Evolutionary conservation across 1,140 invertebrate genomes (phyloP).

Genomic region (Galendromus occidentalis): DNA sequence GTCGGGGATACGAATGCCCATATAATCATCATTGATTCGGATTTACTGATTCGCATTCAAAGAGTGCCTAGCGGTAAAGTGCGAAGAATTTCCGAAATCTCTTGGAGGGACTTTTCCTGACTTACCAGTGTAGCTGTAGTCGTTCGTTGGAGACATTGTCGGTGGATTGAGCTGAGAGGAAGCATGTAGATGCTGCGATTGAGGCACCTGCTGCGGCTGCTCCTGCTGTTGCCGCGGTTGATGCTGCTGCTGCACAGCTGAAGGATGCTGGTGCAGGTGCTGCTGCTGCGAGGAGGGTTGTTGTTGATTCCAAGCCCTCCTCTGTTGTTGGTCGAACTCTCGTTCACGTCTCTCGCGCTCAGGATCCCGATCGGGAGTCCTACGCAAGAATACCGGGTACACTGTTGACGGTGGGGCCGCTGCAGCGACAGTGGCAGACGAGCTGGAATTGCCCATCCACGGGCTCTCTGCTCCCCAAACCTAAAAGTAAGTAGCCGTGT

Average conservation of each 20-base stretch:
- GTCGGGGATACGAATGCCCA: neutral
- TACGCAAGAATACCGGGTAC: neutral
- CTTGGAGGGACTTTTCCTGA: neutral
- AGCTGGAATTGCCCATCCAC: neutral
- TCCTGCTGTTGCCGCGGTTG: neutral
- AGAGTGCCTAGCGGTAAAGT: neutral
- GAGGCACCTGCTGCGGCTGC: neutral
- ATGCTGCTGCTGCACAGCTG: too few relatives aligned
- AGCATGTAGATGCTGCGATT: neutral
- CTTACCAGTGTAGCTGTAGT: slow-evolving; percentile 3
- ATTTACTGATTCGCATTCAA: neutral
- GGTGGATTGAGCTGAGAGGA: neutral
- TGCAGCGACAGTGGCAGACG: neutral
- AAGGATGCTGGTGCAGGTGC: neutral
- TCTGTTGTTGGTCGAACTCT: neutral
- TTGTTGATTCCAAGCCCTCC: neutral
- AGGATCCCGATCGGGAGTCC: neutral
- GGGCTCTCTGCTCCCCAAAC: too few relatives aligned
- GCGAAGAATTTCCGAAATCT: neutral
- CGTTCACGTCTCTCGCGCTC: neutral
- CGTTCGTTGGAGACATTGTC: slow-evolving; percentile 1
- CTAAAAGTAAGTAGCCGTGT: too few relatives aligned
- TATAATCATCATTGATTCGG: neutral
- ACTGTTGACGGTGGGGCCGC: neutral
- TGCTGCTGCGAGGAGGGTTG: neutral